Percentiles rank a stretch among this genome's conserved stretches.
Evolutionary conservation across 2,113 vertebrate species (phyloP).

Genomic region (Mionectes macconnelli): DNA sequence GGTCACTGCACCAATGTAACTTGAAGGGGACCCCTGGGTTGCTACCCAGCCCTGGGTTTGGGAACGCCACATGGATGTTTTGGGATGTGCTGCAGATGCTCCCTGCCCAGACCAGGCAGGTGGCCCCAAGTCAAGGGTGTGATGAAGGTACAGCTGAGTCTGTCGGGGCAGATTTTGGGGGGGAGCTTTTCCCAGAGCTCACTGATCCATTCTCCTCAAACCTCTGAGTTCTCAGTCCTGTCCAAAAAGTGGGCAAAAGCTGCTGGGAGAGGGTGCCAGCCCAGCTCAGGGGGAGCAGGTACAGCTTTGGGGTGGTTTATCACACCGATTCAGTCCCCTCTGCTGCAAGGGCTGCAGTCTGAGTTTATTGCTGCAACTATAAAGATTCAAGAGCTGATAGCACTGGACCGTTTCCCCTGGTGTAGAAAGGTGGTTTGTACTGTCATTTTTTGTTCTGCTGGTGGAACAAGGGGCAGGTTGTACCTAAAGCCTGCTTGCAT

Average conservation of each 20-base stretch:
- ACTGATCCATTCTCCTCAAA: not conserved
- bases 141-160: not conserved
- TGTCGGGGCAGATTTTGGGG: not conserved
- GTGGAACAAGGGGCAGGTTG: not conserved
- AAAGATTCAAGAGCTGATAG: not conserved
- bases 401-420: not conserved
- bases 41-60: not conserved
- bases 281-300: not conserved
- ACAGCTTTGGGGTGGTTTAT: not conserved
- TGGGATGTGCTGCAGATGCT: not conserved
- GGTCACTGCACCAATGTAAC: not conserved
- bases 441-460: not conserved
- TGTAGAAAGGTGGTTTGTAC: not conserved
- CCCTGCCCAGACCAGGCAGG: fast-evolving
- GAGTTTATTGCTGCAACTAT: not conserved
- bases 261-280: not conserved
- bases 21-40: not conserved
- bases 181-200: not conserved
- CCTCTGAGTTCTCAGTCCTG: not conserved
- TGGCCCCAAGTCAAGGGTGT: not conserved
- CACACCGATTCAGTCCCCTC: fast-evolving
- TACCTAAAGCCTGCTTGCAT: not conserved
- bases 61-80: not conserved
- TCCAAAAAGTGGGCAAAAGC: not conserved
- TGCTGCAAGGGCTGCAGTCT: not conserved